Evolutionary conservation across 2,113 vertebrate species (phyloP).

Genomic region (Otus sunia): DNA sequence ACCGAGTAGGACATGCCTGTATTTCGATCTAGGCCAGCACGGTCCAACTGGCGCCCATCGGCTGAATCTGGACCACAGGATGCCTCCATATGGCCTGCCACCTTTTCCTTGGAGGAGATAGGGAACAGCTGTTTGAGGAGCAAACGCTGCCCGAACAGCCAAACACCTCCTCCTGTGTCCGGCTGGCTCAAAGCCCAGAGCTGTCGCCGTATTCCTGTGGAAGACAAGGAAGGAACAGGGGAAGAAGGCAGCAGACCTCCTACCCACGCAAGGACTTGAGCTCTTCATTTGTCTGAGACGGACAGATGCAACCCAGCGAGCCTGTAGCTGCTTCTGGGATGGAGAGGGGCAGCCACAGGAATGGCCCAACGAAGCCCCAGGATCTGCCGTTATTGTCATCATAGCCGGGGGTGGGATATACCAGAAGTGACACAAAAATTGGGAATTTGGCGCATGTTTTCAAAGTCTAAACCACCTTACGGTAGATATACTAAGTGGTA

Average conservation of each 20-base stretch:
- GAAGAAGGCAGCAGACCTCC: slow-evolving; percentile 48
- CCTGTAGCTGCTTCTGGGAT: not conserved
- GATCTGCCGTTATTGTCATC: not conserved
- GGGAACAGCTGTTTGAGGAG: slow-evolving; percentile 64
- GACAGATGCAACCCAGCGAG: not conserved
- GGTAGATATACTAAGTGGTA: not conserved
- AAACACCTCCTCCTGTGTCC: slow-evolving; percentile 62
- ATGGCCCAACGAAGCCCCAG: not conserved
- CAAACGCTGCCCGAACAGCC: slow-evolving; percentile 47
- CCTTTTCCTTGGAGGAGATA: slow-evolving; percentile 62
- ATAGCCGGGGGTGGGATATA: not conserved
- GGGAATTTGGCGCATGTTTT: not conserved
- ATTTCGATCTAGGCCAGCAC: not conserved
- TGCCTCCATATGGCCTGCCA: slow-evolving; percentile 66
- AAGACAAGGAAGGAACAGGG: slow-evolving; percentile 7
- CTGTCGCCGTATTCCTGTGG: slow-evolving; percentile 9
- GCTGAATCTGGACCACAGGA: slow-evolving; percentile 60
- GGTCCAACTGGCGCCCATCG: slow-evolving; percentile 10
- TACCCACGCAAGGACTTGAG: slow-evolving; percentile 1
- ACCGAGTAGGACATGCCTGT: not conserved
- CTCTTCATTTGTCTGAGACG: not conserved
- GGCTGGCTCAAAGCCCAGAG: slow-evolving; percentile 56
- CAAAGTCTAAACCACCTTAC: slow-evolving; percentile 4
- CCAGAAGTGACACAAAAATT: not conserved
- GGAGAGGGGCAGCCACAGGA: not conserved